phyloP scores from a whole-genome alignment of 64 coral and sea anemone species.

The Anthopleura sola region DNA sequence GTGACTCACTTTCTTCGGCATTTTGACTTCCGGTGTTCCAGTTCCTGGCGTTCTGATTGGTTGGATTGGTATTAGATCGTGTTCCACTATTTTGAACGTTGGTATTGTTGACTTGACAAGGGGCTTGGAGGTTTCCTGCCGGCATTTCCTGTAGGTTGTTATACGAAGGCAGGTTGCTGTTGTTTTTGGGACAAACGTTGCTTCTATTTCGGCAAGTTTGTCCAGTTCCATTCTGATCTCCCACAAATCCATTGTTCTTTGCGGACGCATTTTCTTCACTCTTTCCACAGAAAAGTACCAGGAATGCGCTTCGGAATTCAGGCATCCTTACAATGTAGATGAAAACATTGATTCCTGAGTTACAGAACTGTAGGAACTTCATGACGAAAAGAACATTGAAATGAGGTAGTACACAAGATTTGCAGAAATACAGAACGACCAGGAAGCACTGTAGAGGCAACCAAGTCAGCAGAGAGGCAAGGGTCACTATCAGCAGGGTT shows the following conservation, averaged over 20 bases:
- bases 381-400: constrained; percentile 2
- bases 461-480: not conserved
- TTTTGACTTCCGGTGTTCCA: not conserved
- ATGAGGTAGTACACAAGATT: not conserved
- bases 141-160: not conserved
- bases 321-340: constrained; percentile 11
- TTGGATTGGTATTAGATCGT: too few species aligned
- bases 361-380: constrained; percentile 11
- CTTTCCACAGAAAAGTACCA: constrained; percentile 4
- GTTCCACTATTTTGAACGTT: not conserved
- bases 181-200: not conserved
- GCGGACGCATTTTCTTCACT: not conserved
- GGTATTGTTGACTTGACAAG: not conserved
- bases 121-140: not conserved
- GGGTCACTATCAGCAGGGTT: not conserved
- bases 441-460: not conserved
- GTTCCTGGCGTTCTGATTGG: not conserved
- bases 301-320: not conserved
- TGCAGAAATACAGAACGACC: not conserved
- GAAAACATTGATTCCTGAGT: constrained; percentile 7
- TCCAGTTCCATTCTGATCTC: not conserved
- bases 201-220: not conserved
- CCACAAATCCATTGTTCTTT: not conserved
- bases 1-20: not conserved
- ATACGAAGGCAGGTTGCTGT: not conserved